Evolutionary conservation across 2,888 invertebrate genomes (phyloP).

Genomic region (Parascotia fuliginaria): DNA sequence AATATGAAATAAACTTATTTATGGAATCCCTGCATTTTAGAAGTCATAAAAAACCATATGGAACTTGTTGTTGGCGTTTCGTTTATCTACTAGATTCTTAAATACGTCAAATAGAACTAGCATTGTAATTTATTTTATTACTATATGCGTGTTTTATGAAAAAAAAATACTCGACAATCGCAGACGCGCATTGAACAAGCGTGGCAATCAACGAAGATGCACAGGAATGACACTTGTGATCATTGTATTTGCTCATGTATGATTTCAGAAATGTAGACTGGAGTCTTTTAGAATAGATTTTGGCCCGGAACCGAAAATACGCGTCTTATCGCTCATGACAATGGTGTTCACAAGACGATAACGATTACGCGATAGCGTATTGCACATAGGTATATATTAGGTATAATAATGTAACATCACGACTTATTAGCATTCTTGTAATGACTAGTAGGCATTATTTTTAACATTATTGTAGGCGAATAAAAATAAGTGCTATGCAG

Average conservation of each 20-base stretch:
- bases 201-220: too few relatives aligned
- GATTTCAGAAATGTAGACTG: background rate
- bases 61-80: constrained; percentile 72
- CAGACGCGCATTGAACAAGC: too few relatives aligned
- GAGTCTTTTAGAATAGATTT: constrained; percentile 2
- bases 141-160: too few relatives aligned
- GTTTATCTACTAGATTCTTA: constrained; percentile 32
- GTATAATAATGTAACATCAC: constrained; percentile 20
- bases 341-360: constrained; percentile 38
- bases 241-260: too few relatives aligned
- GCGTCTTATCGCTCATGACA: constrained; percentile 30
- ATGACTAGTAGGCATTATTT: background rate
- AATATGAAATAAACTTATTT: background rate
- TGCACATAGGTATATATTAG: constrained; percentile 2
- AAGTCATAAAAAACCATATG: constrained; percentile 77
- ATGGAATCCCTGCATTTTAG: constrained; percentile 57
- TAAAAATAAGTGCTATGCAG: too few relatives aligned
- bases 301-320: constrained; percentile 4
- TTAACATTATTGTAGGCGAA: background rate
- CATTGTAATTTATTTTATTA: background rate
- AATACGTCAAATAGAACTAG: background rate
- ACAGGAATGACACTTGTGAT: too few relatives aligned
- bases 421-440: constrained; percentile 2
- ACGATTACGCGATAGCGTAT: constrained; percentile 32
- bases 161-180: too few relatives aligned